Base-by-base conservation (phyloP, 2,113 vertebrate species). In the Paradisaea rubra region DNA sequence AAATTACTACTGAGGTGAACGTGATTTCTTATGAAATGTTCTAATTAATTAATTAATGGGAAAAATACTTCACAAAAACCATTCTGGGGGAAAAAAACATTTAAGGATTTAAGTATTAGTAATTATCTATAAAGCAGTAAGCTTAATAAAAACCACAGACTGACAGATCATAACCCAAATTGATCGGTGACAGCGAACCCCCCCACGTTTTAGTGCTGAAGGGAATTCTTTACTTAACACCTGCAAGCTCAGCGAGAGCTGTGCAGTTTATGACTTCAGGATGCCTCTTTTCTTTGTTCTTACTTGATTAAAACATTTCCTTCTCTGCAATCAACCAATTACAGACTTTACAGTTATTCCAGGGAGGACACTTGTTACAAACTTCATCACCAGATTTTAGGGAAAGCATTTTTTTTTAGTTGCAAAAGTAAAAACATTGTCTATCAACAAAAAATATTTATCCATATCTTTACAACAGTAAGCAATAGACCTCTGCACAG, bases 61-160 rank as follows among this genome's bases (percentile, higher is more conserved):
- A 47, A 86, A 93, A 93, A 35, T 47, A 93, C 42, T 88, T 73
- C 50, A 65, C 28, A 78, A 60, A 81, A 92, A 89, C 24, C 1
- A 80, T 86, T 95, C 52, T 23, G 10, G 27, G 52, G 25, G 8
- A 89, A 94, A 94, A 94, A 93, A 20, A 49, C 21, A 39, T 54
- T 66, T 73, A 94, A 89, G 31, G 28, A 85, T 63, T 85, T 91
- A 91, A 85, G 25, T 72, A 74, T 72, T 69, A 64, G 44, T 53
- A 89, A 92, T 81, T 80, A 91, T 16, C 66, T 88, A 22, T 33
- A 91, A 94, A 71, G 54, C 33, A 90, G 54, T 44, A 88, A 78
- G 22, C 31, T 86, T 81, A 87, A 91, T 50, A 91, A 80, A 95
- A 96, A 39, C 10, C 24, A 70, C 20, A 91, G 47, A 76, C 3